phyloP scores from a whole-genome alignment of 2,888 invertebrate species.

The Dioctria rufipes region DNA sequence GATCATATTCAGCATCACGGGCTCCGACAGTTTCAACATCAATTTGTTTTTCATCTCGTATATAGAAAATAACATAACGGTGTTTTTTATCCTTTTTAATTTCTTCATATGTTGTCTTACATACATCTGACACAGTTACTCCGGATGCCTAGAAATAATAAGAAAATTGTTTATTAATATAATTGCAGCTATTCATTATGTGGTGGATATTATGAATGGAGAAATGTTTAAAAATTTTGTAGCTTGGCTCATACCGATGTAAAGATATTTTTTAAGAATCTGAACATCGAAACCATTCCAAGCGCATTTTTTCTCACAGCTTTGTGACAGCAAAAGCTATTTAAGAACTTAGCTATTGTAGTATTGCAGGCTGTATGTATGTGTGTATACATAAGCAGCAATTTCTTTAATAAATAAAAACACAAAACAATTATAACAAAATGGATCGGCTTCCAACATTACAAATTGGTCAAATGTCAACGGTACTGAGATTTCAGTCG shows the following conservation, averaged over 20 bases:
- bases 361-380: neutral
- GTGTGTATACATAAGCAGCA: too few relatives aligned
- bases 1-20: constrained; percentile 92
- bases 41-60: constrained; percentile 96
- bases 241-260: neutral
- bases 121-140: constrained; percentile 95
- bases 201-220: too few relatives aligned
- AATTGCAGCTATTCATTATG: too few relatives aligned
- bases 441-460: too few relatives aligned
- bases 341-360: neutral
- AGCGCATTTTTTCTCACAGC: constrained; percentile 10
- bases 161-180: neutral
- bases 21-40: constrained; percentile 94
- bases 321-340: constrained; percentile 7
- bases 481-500: too few relatives aligned
- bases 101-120: constrained; percentile 96
- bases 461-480: too few relatives aligned
- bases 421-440: too few relatives aligned
- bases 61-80: constrained; percentile 96
- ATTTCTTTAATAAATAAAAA: too few relatives aligned
- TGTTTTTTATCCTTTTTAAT: constrained; percentile 98
- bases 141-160: constrained; percentile 86
- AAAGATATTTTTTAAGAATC: neutral
- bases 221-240: neutral
- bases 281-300: constrained; percentile 8